phyloP scores from a whole-genome alignment of 2,113 vertebrate species.

The Gallinago undulata region DNA sequence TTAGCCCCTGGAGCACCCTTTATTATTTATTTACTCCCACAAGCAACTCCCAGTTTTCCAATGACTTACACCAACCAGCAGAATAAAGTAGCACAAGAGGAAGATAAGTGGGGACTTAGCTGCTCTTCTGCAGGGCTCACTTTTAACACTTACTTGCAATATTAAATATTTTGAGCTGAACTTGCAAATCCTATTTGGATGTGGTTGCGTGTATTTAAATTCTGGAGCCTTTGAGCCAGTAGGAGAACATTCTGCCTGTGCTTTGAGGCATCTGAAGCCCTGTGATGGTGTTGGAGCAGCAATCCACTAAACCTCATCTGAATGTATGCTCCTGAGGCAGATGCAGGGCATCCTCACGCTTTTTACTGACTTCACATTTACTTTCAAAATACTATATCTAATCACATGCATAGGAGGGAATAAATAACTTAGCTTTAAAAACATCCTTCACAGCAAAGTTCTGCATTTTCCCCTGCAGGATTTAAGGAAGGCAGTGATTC shows the following conservation, averaged over 20 bases:
- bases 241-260: background rate
- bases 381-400: background rate
- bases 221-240: background rate
- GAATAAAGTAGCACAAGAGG: background rate
- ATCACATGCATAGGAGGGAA: background rate
- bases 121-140: background rate
- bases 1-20: background rate
- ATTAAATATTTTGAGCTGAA: background rate
- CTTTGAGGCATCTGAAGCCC: background rate
- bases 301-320: background rate
- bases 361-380: background rate
- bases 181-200: background rate
- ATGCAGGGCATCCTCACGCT: background rate
- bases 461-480: background rate
- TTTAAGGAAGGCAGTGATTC: background rate
- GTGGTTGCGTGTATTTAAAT: background rate
- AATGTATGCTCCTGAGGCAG: background rate
- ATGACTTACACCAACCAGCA: background rate
- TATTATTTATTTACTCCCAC: background rate
- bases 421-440: background rate
- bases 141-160: background rate
- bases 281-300: background rate
- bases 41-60: background rate
- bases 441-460: background rate
- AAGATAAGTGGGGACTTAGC: background rate